phyloP scores from a whole-genome alignment of 2,888 invertebrate species.

The Crossocerus cetratus region DNA sequence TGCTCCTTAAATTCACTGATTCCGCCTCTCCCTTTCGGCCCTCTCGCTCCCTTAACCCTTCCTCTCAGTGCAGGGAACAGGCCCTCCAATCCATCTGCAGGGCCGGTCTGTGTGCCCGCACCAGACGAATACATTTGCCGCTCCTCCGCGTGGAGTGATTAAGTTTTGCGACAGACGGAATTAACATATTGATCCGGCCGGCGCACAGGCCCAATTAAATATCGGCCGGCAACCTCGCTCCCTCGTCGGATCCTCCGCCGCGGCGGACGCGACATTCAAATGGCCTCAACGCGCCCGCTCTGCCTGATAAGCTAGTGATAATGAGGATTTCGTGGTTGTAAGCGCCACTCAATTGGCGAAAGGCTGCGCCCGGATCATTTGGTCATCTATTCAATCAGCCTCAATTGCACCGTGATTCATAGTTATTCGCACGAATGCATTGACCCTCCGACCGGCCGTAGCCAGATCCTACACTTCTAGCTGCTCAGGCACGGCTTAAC shows the following conservation, averaged over 20 bases:
- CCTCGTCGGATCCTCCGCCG: not conserved
- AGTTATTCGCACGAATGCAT: too few species aligned
- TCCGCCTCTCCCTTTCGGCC: not conserved
- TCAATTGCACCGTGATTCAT: not conserved
- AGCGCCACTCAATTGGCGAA: slow-evolving; percentile 1
- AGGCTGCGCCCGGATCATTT: not conserved
- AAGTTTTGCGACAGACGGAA: slow-evolving; percentile 29
- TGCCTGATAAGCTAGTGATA: not conserved
- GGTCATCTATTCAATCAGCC: not conserved
- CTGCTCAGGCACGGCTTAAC: not conserved
- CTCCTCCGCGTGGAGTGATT: not conserved
- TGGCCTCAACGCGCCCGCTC: not conserved
- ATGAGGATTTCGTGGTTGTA: not conserved
- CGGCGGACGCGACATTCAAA: not conserved
- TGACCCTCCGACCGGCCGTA: too few species aligned
- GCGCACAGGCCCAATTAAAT: slow-evolving; percentile 12
- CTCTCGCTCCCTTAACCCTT: slow-evolving; percentile 3
- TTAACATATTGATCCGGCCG: slow-evolving; percentile 11
- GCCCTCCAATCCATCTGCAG: slow-evolving; percentile 3
- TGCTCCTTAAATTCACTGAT: slow-evolving; percentile 21
- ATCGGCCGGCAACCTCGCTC: not conserved
- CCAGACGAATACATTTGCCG: slow-evolving; percentile 21
- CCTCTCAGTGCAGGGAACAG: not conserved
- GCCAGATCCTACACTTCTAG: too few species aligned
- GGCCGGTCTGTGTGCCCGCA: not conserved